Evolutionary conservation across 2,797 vertebrate species (phyloP).

Genomic region (Gallinago solitaria): DNA sequence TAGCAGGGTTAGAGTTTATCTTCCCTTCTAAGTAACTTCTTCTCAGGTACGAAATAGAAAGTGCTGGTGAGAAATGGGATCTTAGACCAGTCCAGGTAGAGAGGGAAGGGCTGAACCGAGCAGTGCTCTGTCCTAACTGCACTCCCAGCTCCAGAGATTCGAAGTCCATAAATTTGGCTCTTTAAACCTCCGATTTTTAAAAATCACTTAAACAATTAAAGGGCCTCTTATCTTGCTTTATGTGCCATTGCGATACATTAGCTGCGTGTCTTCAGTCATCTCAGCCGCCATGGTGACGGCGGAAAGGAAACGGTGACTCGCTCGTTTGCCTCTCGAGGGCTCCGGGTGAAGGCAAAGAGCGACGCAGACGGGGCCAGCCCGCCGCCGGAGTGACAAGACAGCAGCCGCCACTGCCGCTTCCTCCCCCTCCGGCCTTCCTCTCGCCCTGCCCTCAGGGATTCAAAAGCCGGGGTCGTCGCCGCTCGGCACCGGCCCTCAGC

Average conservation of each 20-base stretch:
- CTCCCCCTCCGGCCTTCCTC: no score
- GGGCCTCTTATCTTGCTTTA: neutral
- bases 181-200: fast-evolving
- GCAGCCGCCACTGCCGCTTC: neutral
- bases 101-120: neutral
- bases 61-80: neutral
- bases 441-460: no score
- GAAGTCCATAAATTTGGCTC: fast-evolving
- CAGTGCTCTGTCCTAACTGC: neutral
- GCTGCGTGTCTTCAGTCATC: fast-evolving
- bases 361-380: fast-evolving
- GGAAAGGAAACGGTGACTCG: neutral
- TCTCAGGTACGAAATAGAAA: constrained; percentile 22
- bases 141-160: neutral
- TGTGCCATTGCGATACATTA: fast-evolving
- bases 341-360: no score
- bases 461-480: neutral
- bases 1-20: constrained; percentile 34
- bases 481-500: neutral
- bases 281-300: fast-evolving
- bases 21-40: neutral
- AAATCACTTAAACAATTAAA: neutral
- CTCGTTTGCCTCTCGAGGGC: neutral
- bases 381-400: no score
- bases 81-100: neutral